Base-by-base conservation (phyloP, 2,888 invertebrate genomes). In the Theretra japonica region DNA sequence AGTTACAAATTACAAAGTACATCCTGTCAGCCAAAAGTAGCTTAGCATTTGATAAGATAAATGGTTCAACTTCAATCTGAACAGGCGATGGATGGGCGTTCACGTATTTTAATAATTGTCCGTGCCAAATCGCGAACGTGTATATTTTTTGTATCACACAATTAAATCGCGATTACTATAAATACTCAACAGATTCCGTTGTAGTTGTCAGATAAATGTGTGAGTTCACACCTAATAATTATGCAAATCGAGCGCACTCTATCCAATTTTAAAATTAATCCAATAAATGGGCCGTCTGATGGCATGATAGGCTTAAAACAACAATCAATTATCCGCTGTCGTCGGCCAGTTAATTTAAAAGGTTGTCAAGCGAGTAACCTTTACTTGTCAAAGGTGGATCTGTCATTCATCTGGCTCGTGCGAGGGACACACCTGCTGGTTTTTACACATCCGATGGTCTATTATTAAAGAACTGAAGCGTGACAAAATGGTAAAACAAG, bases 301-400 rank as follows among this genome's bases (percentile, higher is more conserved):
- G 78, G 79, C 76, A 75, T 82, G 81, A 80, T 78, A 74, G 76
- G 76, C 75, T 77, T 77, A 76, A 80, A 81, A 78, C 81, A 76
- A 79, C 77, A 74, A 75, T 79, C 72, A 76, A 81, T 82, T 82
- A 82, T 74, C 71, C 75, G 68, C 72, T 70, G 73, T 79, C 71
- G 72, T 79, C 68, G 73, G 73, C 72, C 58, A 73, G 74, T 68
- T 59, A 59, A 72, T 73, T 77, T 75, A 73, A 74, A 76, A 77
- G 73, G 76, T 68, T 74, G 81, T 77, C 74, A 56, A 72, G 74
- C 86, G 78, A 85, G 81, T 86, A 80, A 85, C 87, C 84, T 86
- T 87, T 81, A 72, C 57, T 74, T 74, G 68, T 76, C 74, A 84
- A 84, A 84, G 80, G 83, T 82, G 82, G 74, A 68, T 72, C 33